Evolutionary conservation across 2,797 vertebrate genomes (phyloP).

Genomic region (Macrochelys suwanniensis): DNA sequence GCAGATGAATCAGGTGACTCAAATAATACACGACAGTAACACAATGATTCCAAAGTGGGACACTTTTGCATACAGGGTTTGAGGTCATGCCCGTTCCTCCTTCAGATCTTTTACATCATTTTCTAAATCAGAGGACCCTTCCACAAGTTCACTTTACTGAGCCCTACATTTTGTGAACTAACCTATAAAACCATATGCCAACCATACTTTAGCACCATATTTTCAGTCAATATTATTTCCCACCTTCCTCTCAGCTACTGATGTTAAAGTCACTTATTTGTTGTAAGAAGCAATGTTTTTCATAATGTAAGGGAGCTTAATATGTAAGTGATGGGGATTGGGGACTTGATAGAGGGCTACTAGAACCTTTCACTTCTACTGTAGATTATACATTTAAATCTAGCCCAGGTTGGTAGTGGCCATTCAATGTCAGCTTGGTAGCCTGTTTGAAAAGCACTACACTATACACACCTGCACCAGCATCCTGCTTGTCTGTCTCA

Average conservation of each 20-base stretch:
- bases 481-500: conserved; percentile 17
- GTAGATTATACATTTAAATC: background rate
- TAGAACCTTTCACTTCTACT: background rate
- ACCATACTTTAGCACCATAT: background rate
- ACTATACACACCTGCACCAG: background rate
- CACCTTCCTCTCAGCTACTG: background rate
- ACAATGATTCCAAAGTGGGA: background rate
- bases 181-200: background rate
- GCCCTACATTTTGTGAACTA: background rate
- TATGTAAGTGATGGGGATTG: background rate
- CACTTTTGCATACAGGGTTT: background rate
- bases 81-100: background rate
- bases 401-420: background rate
- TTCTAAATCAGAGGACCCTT: background rate
- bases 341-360: background rate
- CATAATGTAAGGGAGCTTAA: background rate
- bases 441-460: background rate
- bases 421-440: background rate
- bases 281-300: background rate
- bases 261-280: background rate
- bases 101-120: background rate
- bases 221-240: background rate
- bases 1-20: background rate
- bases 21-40: background rate
- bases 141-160: background rate